phyloP scores from a whole-genome alignment of 2,888 invertebrate species.

The Vesta saturnalis region DNA sequence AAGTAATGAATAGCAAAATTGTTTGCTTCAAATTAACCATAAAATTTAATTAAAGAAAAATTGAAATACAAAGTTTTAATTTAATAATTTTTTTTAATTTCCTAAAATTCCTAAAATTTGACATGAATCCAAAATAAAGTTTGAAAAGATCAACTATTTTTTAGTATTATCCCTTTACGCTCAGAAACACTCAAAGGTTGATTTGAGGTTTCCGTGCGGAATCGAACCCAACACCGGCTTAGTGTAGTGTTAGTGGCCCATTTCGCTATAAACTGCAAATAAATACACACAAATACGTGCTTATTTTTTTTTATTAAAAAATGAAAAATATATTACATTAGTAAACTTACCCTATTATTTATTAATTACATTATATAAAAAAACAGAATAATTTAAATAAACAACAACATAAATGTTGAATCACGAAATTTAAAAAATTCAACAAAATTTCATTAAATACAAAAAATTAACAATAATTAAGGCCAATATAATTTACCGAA shows the following conservation, averaged over 20 bases:
- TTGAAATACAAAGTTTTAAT: too few species aligned
- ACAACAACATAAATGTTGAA: conserved; percentile 23
- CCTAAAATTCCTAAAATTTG: too few species aligned
- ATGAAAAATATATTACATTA: conserved; percentile 38
- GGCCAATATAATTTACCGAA: not conserved
- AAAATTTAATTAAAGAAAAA: too few species aligned
- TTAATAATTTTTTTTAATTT: too few species aligned
- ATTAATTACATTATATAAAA: conserved; percentile 33
- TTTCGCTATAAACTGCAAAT: not conserved
- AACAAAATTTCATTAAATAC: conserved; percentile 1
- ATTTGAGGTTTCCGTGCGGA: too few species aligned
- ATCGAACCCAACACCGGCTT: not conserved
- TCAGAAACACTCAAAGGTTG: too few species aligned
- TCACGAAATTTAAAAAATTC: not conserved
- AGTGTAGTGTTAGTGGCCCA: not conserved
- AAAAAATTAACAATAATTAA: not conserved
- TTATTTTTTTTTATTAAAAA: conserved; percentile 35
- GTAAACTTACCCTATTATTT: conserved; percentile 31
- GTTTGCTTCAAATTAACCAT: too few species aligned
- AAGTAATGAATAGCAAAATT: too few species aligned
- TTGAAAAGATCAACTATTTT: too few species aligned
- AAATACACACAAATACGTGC: not conserved
- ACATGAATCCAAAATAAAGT: too few species aligned
- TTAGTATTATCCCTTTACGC: too few species aligned
- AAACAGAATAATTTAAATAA: conserved; percentile 35